Evolutionary conservation across 92 coral and sea anemone genomes (phyloP).

Genomic region (Meandrina meandrites): DNA sequence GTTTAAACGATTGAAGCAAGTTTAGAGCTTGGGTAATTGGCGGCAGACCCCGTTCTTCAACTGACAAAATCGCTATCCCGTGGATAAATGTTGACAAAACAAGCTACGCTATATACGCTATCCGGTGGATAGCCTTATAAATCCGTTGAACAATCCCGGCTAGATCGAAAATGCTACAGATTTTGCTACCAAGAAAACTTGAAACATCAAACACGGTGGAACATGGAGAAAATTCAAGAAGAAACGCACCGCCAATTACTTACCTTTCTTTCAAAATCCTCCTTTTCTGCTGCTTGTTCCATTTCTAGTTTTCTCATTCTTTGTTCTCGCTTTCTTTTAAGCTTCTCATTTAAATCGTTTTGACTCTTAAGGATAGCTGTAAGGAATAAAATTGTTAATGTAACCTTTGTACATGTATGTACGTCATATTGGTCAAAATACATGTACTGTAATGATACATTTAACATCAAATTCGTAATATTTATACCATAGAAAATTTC

Average conservation of each 20-base stretch:
- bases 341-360: constrained; percentile 73
- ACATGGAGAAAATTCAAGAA: too few relatives aligned
- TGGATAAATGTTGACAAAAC: too few relatives aligned
- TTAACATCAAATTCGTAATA: too few relatives aligned
- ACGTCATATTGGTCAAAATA: neutral
- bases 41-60: too few relatives aligned
- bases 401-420: neutral
- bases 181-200: neutral
- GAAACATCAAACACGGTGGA: neutral
- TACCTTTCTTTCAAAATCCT: constrained; percentile 88
- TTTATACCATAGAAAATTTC: too few relatives aligned
- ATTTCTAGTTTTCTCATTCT: constrained; percentile 63
- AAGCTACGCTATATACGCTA: too few relatives aligned
- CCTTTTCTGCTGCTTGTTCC: constrained; percentile 81
- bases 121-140: too few relatives aligned
- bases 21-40: too few relatives aligned
- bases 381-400: neutral
- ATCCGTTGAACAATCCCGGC: too few relatives aligned
- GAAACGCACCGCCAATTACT: neutral
- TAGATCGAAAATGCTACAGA: too few relatives aligned
- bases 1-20: too few relatives aligned
- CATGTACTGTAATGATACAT: neutral
- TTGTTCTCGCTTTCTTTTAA: constrained; percentile 78
- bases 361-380: constrained; percentile 80
- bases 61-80: too few relatives aligned